phyloP scores from a whole-genome alignment of 2,888 invertebrate species.

The Caenorhabditis doughertyi region DNA sequence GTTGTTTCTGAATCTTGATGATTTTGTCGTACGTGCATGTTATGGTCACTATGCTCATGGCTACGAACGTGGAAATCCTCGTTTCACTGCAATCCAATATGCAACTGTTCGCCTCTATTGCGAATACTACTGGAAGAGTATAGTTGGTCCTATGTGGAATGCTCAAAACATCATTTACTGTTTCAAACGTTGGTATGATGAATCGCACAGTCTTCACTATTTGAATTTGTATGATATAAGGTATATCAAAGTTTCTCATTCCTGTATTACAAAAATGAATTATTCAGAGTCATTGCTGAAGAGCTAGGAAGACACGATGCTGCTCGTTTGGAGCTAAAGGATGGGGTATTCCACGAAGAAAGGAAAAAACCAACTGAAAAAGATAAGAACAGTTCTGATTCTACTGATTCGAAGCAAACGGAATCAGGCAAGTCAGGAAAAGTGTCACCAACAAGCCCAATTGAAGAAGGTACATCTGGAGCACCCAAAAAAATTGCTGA shows the following conservation, averaged over 20 bases:
- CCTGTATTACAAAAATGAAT: background rate
- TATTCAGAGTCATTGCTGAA: slow-evolving; percentile 14
- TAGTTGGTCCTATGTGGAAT: background rate
- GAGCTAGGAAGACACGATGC: background rate
- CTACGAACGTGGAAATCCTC: background rate
- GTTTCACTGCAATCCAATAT: slow-evolving; percentile 12
- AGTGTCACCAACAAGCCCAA: too few relatives aligned
- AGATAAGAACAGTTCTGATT: too few relatives aligned
- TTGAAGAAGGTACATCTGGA: too few relatives aligned
- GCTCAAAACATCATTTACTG: slow-evolving; percentile 5
- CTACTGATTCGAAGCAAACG: too few relatives aligned
- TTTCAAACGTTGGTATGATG: slow-evolving; percentile 14
- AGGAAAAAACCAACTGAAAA: background rate
- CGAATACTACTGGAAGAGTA: slow-evolving; percentile 16
- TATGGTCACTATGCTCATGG: slow-evolving; percentile 13
- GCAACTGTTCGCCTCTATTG: slow-evolving; percentile 1
- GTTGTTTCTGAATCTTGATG: background rate
- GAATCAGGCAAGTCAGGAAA: too few relatives aligned
- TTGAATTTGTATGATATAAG: slow-evolving; percentile 13
- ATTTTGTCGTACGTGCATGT: background rate
- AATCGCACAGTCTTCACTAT: background rate
- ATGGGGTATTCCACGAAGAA: background rate
- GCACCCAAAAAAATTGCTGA: too few relatives aligned
- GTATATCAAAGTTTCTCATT: background rate
- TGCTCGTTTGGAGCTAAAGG: background rate